phyloP scores from a whole-genome alignment of 2,113 vertebrate genomes.

The Lasiurus borealis region DNA sequence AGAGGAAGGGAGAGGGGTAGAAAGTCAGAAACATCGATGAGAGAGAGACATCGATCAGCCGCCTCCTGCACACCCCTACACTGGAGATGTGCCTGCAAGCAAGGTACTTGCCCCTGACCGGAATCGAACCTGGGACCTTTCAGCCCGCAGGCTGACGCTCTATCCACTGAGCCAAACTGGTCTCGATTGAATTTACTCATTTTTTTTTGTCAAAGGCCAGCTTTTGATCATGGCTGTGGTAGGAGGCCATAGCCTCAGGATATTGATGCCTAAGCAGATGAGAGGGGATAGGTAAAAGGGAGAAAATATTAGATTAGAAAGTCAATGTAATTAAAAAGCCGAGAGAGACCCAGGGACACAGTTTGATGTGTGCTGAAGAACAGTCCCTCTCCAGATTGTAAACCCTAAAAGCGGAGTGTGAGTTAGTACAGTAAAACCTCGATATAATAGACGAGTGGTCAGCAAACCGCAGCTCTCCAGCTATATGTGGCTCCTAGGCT shows the following conservation, averaged over 20 bases:
- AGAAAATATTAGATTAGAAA: neutral
- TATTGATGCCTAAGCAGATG: neutral
- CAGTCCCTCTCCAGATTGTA: neutral
- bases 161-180: no score
- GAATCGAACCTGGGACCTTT: no score
- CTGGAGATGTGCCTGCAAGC: no score
- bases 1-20: no score
- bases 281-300: neutral
- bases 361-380: neutral
- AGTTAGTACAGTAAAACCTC: neutral
- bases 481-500: no score
- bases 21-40: no score
- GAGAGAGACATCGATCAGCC: no score
- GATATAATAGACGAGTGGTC: no score
- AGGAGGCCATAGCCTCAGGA: neutral
- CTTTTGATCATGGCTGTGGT: neutral
- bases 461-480: no score
- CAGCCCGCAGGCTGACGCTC: no score
- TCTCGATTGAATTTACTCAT: constrained; percentile 17
- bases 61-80: no score
- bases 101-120: no score
- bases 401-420: neutral
- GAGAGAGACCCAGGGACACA: neutral
- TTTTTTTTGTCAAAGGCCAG: neutral
- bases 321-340: neutral